Conservation (phyloP, 2,888 invertebrate species). For the Dysmachus trigonus region DNA sequence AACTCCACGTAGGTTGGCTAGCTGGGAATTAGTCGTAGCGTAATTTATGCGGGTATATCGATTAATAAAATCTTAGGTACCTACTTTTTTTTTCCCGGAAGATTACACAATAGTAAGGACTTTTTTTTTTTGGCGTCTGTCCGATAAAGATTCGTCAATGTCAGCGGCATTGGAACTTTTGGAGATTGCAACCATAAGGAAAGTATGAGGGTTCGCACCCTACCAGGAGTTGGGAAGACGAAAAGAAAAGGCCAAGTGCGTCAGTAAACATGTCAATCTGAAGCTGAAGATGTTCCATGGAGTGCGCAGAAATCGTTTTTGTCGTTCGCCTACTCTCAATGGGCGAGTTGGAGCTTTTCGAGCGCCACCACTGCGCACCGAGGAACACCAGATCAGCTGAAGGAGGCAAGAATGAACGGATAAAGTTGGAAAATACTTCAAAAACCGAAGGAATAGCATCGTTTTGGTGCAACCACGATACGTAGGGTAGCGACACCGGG, state of each 20-base stretch:
- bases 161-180: not conserved
- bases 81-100: not conserved
- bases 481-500: not conserved
- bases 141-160: not conserved
- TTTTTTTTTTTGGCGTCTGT: not conserved
- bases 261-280: conserved; percentile 37
- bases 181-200: not conserved
- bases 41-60: conserved; percentile 24
- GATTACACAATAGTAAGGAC: conserved; percentile 9
- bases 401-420: not conserved
- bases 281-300: not conserved
- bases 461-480: not conserved
- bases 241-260: not conserved
- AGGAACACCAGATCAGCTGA: conserved; percentile 7
- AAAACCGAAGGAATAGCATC: not conserved
- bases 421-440: not conserved
- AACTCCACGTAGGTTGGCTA: not conserved
- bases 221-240: not conserved
- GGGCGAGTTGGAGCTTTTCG: not conserved
- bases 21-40: not conserved
- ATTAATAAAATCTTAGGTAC: not conserved
- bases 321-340: not conserved
- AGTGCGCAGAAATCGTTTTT: conserved; percentile 22
- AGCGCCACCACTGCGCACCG: not conserved
- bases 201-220: not conserved